Conservation (phyloP, 2,888 invertebrate species). For the Asteroscopus sphinx region DNA sequence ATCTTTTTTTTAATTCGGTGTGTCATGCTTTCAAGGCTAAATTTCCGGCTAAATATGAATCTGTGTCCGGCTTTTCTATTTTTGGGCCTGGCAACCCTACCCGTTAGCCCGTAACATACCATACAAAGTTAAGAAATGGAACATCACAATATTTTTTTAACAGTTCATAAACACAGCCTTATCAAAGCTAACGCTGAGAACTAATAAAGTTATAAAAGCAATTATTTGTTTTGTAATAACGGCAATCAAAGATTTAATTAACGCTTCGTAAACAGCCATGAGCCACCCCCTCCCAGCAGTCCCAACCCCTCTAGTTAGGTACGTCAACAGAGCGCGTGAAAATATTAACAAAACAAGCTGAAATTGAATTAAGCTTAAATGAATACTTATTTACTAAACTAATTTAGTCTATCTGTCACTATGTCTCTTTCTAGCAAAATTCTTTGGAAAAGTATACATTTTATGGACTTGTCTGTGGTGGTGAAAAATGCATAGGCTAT, state of each 20-base stretch:
- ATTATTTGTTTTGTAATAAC: slow-evolving; percentile 40
- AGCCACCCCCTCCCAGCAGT: neutral
- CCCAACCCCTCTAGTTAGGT: neutral
- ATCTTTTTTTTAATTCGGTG: no score
- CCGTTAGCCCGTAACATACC: no score
- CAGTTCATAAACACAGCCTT: neutral
- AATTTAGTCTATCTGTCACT: no score
- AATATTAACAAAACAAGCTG: slow-evolving; percentile 15
- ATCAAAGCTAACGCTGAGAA: neutral
- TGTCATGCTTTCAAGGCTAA: no score
- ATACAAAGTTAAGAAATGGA: no score
- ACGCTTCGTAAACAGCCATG: slow-evolving; percentile 32
- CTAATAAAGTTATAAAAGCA: slow-evolving; percentile 25
- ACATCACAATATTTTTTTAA: neutral
- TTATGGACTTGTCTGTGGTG: no score
- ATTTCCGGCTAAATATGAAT: no score
- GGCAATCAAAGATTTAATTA: slow-evolving; percentile 54
- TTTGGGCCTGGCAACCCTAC: no score
- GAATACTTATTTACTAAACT: no score
- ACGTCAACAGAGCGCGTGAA: neutral
- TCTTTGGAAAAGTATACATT: no score
- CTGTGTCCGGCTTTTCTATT: no score
- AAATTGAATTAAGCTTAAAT: neutral
- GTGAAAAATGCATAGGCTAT: no score
- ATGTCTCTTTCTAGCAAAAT: slow-evolving; percentile 15